Evolutionary conservation across 2,888 invertebrate species (phyloP).

Genomic region (Diabrotica balteata): DNA sequence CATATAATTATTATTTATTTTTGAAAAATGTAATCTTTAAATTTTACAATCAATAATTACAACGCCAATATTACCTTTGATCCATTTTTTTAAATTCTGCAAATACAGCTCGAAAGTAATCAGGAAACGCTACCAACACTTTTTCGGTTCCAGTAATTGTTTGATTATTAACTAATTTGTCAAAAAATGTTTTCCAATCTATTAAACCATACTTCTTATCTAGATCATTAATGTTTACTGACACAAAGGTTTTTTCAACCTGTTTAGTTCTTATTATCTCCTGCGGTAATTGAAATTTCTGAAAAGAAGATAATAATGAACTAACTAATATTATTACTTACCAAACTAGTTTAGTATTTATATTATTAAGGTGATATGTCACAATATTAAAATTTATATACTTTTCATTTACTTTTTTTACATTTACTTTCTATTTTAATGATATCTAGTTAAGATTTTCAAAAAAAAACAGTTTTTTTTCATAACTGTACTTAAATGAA

Average conservation of each 20-base stretch:
- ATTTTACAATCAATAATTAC: no score
- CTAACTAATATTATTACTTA: no score
- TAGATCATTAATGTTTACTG: constrained; percentile 14
- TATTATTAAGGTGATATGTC: no score
- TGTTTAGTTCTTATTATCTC: constrained; percentile 1
- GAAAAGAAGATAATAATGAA: background rate
- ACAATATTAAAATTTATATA: no score
- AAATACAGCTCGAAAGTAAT: constrained; percentile 11
- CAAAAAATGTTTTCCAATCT: constrained; percentile 24
- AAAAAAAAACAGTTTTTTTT: no score
- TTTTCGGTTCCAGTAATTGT: constrained; percentile 21
- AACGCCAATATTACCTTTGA: background rate
- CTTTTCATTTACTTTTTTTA: no score
- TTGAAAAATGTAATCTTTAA: no score
- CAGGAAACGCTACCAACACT: constrained; percentile 14
- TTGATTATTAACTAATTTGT: constrained; percentile 12
- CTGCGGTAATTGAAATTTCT: constrained; percentile 7
- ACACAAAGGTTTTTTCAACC: constrained; percentile 4
- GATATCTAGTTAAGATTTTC: no score
- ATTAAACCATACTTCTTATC: constrained; percentile 16
- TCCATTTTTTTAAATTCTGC: constrained; percentile 8
- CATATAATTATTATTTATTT: no score
- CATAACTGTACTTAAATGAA: no score
- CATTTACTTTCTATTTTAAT: no score
- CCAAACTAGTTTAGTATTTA: no score